phyloP scores from a whole-genome alignment of 2,113 vertebrate species.

The Harpagus bidentatus region DNA sequence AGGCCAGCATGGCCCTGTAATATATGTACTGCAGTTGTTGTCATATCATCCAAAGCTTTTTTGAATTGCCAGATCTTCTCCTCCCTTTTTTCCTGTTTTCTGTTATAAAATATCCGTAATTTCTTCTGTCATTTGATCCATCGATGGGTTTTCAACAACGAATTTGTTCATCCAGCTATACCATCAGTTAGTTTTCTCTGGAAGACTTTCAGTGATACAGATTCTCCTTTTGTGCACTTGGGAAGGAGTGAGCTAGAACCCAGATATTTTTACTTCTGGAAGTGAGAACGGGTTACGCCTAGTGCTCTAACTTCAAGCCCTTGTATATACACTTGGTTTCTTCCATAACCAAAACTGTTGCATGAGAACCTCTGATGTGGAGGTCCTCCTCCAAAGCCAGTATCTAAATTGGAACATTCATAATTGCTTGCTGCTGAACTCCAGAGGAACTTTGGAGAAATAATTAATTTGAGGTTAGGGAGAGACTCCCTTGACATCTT shows the following conservation, averaged over 20 bases:
- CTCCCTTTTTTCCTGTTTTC: neutral
- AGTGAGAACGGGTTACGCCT: neutral
- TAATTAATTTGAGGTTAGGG: neutral
- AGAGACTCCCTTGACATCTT: neutral
- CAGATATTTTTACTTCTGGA: neutral
- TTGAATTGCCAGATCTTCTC: neutral
- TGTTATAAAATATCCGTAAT: neutral
- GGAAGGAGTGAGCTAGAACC: neutral
- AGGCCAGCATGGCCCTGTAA: neutral
- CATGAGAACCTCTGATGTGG: neutral
- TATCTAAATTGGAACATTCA: neutral
- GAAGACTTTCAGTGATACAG: neutral
- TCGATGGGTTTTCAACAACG: neutral
- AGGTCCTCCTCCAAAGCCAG: neutral
- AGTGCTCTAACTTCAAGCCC: neutral
- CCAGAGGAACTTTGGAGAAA: neutral
- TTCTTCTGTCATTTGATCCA: neutral
- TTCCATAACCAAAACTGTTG: neutral
- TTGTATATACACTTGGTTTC: neutral
- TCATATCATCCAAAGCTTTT: neutral
- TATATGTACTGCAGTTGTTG: neutral
- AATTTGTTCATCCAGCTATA: neutral
- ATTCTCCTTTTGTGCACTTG: neutral
- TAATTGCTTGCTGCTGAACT: neutral
- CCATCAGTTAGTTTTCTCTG: neutral